Percentiles rank a stretch among this genome's conserved stretches.
phyloP scores from a whole-genome alignment of 2,888 invertebrate species.

The Athalia cordata region DNA sequence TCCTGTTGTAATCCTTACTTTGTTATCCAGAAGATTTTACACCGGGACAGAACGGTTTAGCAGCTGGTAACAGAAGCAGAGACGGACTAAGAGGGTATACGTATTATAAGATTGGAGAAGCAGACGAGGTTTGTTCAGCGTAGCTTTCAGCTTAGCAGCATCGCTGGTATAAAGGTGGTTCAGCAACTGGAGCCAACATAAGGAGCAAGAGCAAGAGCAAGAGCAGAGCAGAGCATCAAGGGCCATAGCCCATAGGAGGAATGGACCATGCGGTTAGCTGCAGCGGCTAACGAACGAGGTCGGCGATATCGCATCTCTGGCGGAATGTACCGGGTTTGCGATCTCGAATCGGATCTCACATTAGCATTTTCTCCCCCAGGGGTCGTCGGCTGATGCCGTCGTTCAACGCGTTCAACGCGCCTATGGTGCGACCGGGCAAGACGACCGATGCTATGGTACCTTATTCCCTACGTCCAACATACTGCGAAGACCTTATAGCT shows the following conservation, averaged over 20 bases:
- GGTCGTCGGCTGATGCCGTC: slow-evolving; percentile 36
- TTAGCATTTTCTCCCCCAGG: slow-evolving; percentile 60
- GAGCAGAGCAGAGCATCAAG: not conserved
- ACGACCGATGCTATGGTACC: not conserved
- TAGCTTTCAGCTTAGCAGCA: too few relatives aligned
- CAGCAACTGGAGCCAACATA: not conserved
- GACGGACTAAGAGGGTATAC: too few relatives aligned
- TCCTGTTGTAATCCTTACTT: too few relatives aligned
- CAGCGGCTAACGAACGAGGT: slow-evolving; percentile 65
- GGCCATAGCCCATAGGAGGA: slow-evolving; percentile 25
- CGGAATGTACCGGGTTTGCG: slow-evolving; percentile 66
- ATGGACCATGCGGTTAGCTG: slow-evolving; percentile 22
- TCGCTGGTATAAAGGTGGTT: too few relatives aligned
- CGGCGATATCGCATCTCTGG: slow-evolving; percentile 65
- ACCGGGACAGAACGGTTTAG: too few relatives aligned
- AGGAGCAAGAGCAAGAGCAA: not conserved
- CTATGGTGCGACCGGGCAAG: slow-evolving; percentile 24
- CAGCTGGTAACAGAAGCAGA: too few relatives aligned
- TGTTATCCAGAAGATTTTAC: too few relatives aligned
- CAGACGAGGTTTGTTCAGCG: too few relatives aligned
- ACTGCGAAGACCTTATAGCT: not conserved
- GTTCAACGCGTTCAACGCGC: slow-evolving; percentile 36
- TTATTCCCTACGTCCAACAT: not conserved
- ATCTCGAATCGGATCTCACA: slow-evolving; percentile 67
- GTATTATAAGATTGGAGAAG: too few relatives aligned